Conservation (phyloP, 2,888 invertebrate genomes). For the Parnassius orleans region DNA sequence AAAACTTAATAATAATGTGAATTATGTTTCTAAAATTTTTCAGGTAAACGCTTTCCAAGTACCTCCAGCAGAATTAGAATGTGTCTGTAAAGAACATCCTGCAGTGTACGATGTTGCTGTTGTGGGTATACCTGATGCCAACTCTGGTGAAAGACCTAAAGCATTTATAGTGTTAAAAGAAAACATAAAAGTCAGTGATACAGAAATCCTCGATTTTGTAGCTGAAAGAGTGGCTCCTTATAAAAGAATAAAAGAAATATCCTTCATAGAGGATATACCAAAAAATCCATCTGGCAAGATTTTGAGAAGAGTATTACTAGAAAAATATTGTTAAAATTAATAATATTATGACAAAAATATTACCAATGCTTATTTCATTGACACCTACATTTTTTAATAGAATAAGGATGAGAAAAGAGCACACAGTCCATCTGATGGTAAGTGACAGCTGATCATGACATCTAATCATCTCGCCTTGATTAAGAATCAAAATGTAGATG, state of each 20-base stretch:
- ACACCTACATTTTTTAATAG: too few species aligned
- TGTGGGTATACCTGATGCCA: conserved; percentile 85
- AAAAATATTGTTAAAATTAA: conserved; percentile 35
- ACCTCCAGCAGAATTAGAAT: conserved; percentile 93
- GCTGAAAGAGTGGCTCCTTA: conserved; percentile 86
- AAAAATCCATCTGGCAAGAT: conserved; percentile 91
- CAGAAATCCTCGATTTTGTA: conserved; percentile 83
- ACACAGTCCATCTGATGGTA: too few species aligned
- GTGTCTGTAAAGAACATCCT: conserved; percentile 85
- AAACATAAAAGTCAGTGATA: conserved; percentile 59
- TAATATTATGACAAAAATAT: neutral
- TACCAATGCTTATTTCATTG: too few species aligned
- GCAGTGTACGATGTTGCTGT: conserved; percentile 91
- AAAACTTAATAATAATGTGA: too few species aligned
- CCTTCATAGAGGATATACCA: conserved; percentile 85
- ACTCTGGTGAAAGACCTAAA: conserved; percentile 87
- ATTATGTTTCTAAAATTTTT: conserved; percentile 17
- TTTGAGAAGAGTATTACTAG: conserved; percentile 81
- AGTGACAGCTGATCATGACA: too few species aligned
- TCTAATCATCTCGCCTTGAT: too few species aligned
- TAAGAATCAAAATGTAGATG: too few species aligned
- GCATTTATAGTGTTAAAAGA: conserved; percentile 85
- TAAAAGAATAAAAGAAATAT: conserved; percentile 86
- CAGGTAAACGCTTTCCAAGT: conserved; percentile 87
- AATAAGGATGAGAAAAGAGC: too few species aligned